Conservation (phyloP, 2,888 invertebrate genomes). For the Aporophyla nigra region DNA sequence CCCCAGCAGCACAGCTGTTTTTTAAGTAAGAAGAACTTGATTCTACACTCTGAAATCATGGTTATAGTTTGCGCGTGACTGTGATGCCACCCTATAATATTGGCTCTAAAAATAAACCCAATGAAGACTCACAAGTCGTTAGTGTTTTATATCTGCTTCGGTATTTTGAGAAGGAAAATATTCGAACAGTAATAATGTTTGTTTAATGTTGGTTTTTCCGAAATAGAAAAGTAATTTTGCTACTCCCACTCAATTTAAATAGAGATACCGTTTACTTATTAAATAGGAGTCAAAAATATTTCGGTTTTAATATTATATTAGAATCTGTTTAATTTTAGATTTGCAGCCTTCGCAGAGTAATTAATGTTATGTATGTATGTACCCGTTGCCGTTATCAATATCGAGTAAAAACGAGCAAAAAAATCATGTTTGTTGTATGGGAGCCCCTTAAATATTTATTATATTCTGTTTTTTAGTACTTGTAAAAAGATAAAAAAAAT, state of each 20-base stretch:
- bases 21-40: too few relatives aligned
- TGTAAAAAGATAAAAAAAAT: too few relatives aligned
- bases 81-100: too few relatives aligned
- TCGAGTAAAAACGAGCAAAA: too few relatives aligned
- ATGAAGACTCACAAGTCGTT: not conserved
- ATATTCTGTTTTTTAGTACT: too few relatives aligned
- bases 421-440: too few relatives aligned
- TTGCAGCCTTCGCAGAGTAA: not conserved
- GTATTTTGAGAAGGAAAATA: not conserved
- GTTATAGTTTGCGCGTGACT: too few relatives aligned
- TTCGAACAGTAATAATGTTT: not conserved
- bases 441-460: too few relatives aligned
- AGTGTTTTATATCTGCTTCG: not conserved
- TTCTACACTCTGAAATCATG: too few relatives aligned
- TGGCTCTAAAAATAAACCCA: not conserved
- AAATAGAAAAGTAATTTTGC: conserved; percentile 37
- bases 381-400: too few relatives aligned
- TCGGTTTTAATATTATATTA: not conserved
- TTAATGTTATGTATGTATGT: too few relatives aligned
- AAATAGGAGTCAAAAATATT: not conserved
- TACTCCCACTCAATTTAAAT: conserved; percentile 18
- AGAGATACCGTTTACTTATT: conserved; percentile 1
- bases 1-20: too few relatives aligned
- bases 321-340: not conserved
- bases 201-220: not conserved